A percentile compares a stretch with the other conserved stretches of the same genome.
These are phyloP conservation scores for Rhingia campestris DNA, from an alignment of 2,888 invertebrate genomes.

Conservation along the genomic window DNA sequence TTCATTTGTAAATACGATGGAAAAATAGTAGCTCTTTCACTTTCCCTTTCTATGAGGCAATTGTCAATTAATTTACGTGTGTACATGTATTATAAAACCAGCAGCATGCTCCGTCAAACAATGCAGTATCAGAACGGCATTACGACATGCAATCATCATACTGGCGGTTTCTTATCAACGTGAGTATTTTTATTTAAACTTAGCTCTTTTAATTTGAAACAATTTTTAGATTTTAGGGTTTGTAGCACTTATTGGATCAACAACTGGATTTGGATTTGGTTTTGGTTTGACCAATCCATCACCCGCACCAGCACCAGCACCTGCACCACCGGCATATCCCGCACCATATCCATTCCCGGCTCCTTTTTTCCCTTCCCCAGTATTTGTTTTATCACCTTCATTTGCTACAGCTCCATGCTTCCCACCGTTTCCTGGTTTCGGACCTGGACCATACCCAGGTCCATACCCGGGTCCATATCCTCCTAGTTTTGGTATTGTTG, in stretches of 20 bases:
- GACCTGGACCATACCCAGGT: not conserved
- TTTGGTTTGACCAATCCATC: not conserved
- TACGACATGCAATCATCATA: not conserved
- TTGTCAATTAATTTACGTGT: slow-evolving; percentile 4
- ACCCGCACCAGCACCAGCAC: slow-evolving; percentile 8
- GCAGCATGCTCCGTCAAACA: not conserved
- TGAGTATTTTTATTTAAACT: slow-evolving; percentile 1
- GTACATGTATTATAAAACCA: slow-evolving; percentile 12
- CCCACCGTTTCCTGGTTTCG: not conserved
- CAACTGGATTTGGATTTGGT: slow-evolving; percentile 53
- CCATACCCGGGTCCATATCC: slow-evolving; percentile 16
- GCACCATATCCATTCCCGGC: not conserved
- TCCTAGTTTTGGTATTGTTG: slow-evolving; percentile 16
- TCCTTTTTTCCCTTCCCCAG: slow-evolving; percentile 31
- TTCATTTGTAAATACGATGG: too few species aligned
- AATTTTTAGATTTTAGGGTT: slow-evolving; percentile 26
- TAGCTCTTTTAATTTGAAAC: not conserved
- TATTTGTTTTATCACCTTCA: slow-evolving; percentile 15
- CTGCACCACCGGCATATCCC: slow-evolving; percentile 31
- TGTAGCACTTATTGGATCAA: not conserved
- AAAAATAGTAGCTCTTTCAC: slow-evolving; percentile 20
- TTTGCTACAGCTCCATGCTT: slow-evolving; percentile 23
- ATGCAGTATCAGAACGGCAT: too few species aligned
- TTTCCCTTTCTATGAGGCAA: slow-evolving; percentile 46
- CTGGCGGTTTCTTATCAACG: slow-evolving; percentile 11